phyloP scores from a whole-genome alignment of 2,113 vertebrate species.

The Anser cygnoides region DNA sequence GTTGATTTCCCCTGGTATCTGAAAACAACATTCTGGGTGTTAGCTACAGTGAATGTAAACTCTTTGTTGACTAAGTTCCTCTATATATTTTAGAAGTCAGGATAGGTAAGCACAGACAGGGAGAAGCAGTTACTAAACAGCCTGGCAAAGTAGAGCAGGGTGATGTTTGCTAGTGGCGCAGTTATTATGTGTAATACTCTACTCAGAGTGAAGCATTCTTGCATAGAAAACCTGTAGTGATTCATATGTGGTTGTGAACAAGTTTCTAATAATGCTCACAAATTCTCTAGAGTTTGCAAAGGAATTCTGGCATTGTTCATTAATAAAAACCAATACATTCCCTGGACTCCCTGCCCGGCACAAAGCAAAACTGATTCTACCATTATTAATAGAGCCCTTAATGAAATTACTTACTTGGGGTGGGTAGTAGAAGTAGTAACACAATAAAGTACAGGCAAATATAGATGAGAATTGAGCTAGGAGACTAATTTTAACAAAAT shows the following conservation, averaged over 20 bases:
- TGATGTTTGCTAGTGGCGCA: background rate
- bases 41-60: background rate
- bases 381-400: background rate
- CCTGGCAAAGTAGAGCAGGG: background rate
- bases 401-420: background rate
- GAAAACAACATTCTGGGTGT: background rate
- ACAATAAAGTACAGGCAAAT: background rate
- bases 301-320: conserved; percentile 32
- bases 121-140: background rate
- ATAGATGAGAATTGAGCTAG: background rate
- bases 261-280: conserved; percentile 17
- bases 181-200: background rate
- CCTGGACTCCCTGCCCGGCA: background rate
- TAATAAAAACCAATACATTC: background rate
- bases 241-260: conserved; percentile 41
- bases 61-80: background rate
- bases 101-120: background rate
- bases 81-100: background rate
- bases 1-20: background rate
- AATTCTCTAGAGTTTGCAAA: conserved; percentile 11
- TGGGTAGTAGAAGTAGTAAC: background rate
- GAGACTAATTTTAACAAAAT: conserved; percentile 13
- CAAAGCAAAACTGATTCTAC: background rate
- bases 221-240: background rate
- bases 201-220: background rate